Conservation (phyloP, 1,140 invertebrate species). For the Polypedilum vanderplanki region DNA sequence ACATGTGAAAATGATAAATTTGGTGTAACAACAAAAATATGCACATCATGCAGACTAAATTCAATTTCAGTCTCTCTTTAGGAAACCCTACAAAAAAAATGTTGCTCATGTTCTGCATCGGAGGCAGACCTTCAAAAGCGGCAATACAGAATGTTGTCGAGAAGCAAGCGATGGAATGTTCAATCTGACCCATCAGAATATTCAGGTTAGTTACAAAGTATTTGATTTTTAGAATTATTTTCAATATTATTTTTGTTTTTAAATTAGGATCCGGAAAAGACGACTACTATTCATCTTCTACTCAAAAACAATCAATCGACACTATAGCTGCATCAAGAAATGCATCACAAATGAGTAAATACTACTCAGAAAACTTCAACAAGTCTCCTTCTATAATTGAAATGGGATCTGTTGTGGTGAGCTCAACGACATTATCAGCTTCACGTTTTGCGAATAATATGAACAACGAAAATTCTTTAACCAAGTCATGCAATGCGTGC, state of each 20-base stretch:
- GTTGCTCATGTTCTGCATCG: slow-evolving; percentile 30
- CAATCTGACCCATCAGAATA: slow-evolving; percentile 35
- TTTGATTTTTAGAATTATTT: no score
- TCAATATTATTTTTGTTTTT: no score
- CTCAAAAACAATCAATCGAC: slow-evolving; percentile 21
- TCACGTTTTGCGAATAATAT: background rate
- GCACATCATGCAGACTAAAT: slow-evolving; percentile 19
- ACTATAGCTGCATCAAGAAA: slow-evolving; percentile 3
- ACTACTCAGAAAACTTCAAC: background rate
- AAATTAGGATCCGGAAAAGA: slow-evolving; percentile 25
- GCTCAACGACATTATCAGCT: background rate
- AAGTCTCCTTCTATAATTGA: background rate
- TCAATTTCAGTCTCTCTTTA: slow-evolving; percentile 38
- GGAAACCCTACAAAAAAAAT: slow-evolving; percentile 34
- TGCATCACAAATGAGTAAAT: background rate
- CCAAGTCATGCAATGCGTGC: background rate
- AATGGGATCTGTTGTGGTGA: background rate
- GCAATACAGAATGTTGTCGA: slow-evolving; percentile 37
- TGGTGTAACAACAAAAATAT: background rate
- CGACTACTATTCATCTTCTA: slow-evolving; percentile 21
- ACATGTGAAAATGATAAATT: background rate
- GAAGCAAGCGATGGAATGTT: slow-evolving; percentile 36
- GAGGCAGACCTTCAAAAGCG: slow-evolving; percentile 34
- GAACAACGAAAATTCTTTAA: background rate
- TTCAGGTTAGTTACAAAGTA: slow-evolving; percentile 38